Evolutionary conservation across 2,113 vertebrate genomes (phyloP).

Genomic region (Strigops habroptila): DNA sequence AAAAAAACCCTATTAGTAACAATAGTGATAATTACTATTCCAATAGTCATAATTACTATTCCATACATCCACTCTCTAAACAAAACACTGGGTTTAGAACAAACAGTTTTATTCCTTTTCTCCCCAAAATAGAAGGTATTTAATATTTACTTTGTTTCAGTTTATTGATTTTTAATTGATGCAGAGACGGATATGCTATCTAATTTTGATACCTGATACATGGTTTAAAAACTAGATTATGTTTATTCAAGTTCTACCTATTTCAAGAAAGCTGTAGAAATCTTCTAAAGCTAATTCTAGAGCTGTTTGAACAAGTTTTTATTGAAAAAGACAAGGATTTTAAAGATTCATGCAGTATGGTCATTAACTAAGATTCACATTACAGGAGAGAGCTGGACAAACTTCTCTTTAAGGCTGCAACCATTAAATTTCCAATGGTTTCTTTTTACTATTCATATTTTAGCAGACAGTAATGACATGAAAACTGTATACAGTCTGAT

Average conservation of each 20-base stretch:
- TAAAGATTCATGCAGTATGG: background rate
- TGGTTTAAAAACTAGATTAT: background rate
- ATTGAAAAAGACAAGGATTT: background rate
- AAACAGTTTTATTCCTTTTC: background rate
- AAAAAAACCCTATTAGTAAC: background rate
- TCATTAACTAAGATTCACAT: background rate
- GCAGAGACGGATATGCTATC: background rate
- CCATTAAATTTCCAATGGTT: background rate
- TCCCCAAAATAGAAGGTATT: rapidly evolving
- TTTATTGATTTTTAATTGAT: background rate
- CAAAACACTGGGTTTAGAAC: background rate
- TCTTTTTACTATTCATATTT: background rate
- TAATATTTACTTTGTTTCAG: background rate
- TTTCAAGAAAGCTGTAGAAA: background rate
- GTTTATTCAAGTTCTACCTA: background rate
- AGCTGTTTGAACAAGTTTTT: background rate
- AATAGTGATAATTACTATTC: background rate
- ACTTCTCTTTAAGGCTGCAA: background rate
- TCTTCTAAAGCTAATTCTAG: background rate
- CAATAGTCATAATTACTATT: background rate
- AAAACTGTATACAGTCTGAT: background rate
- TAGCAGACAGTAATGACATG: background rate
- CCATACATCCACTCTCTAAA: background rate
- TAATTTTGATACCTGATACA: background rate
- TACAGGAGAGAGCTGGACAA: background rate